phyloP scores from a whole-genome alignment of 2,888 invertebrate species.

The Chalcosyrphus nemorum region DNA sequence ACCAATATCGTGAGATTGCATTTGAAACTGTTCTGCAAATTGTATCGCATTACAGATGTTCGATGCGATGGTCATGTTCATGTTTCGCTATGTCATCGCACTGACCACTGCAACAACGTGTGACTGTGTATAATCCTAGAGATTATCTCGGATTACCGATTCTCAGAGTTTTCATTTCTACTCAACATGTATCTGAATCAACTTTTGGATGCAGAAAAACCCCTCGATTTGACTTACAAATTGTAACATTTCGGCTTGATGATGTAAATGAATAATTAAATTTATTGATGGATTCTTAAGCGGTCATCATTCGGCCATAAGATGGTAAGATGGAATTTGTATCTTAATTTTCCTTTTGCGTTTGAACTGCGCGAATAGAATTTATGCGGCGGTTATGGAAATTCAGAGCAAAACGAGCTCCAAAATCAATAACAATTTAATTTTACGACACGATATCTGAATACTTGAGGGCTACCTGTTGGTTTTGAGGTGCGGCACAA shows the following conservation, averaged over 20 bases:
- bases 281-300: constrained; percentile 12
- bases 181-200: background rate
- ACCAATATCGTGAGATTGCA: constrained; percentile 64
- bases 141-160: constrained; percentile 69
- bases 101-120: constrained; percentile 67
- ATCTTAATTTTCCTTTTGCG: no score
- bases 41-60: constrained; percentile 67
- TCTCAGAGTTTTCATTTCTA: constrained; percentile 68
- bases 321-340: no score
- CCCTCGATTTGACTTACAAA: constrained; percentile 38
- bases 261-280: constrained; percentile 32
- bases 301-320: constrained; percentile 16
- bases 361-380: background rate
- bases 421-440: constrained; percentile 36
- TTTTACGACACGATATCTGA: constrained; percentile 25
- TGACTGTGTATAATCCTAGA: constrained; percentile 57
- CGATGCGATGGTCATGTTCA: constrained; percentile 50
- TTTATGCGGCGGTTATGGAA: constrained; percentile 45
- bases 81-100: constrained; percentile 32
- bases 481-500: no score
- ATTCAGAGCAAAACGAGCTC: constrained; percentile 23
- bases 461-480: no score
- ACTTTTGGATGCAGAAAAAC: no score
- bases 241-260: background rate
- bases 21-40: constrained; percentile 53